Evolutionary conservation across 2,797 vertebrate species (phyloP), one percentile per base, ranked within the genome.

Genomic region (Manis crassicaudata): DNA sequence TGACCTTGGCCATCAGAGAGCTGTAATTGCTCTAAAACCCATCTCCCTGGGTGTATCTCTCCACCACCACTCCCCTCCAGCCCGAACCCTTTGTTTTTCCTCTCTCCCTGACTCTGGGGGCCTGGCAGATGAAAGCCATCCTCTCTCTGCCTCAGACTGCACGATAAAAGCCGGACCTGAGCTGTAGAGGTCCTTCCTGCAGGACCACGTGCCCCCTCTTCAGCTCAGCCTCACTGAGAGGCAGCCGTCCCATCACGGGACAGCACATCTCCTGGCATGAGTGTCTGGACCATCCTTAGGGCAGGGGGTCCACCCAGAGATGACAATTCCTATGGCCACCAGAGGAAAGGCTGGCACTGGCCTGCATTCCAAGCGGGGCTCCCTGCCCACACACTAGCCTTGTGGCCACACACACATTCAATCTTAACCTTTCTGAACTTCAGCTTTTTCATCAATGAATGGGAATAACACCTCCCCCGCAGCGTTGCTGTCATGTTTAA

Each of bases 391-490:
- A 29, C 80, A 29, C 54, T 18, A 35, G 56, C 60, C 7, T 18
- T 20, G 12, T 20, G 52, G 16, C 23, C 56, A 3, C 0, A 6
- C 40, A 58, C 16, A 1, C 3, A 0, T 2, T 18, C 72, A 46
- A 46, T 46, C 23, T n/a, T 27, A 29, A 14, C 29, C 65, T 37
- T 6, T 7, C n/a, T 54, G 75, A 68, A n/a, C 43, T 1, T 68
- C 60, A 14, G 27, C 3, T 27, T 65, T 29, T 25, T 54, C 85
- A 3, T 62, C 72, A 7, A 3, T 11, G 40, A 35, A 5, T 40
- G 5, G 29, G 32, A 63, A 2, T 0, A 0, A 4, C 16, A 1
- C 12, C 17, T 8, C 32, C 14, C 5, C 7, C 0, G 0, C 3
- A 0, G 27, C 0, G 0, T 23, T 9, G 0, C 52, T 3, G n/a